Base-by-base conservation (phyloP, 2,797 vertebrate genomes). In the Pseudomugil tenellus region DNA sequence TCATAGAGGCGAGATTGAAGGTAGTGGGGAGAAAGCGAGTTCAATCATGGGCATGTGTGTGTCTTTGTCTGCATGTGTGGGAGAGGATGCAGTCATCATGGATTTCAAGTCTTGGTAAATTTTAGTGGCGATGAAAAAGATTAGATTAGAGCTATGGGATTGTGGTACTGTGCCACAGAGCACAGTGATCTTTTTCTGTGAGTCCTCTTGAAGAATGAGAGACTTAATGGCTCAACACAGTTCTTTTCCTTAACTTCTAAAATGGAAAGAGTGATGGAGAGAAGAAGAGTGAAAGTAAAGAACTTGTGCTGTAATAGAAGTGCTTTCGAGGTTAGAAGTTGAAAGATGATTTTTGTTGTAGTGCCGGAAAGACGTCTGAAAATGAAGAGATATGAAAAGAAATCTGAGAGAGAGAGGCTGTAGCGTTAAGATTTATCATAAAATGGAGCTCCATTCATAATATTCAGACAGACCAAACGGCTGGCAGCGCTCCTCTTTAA, bases 121-220 rank as follows among this genome's bases (percentile, higher is more conserved):
- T 79, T 81, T 62, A 64, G 69, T 48, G 76, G 63, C 16, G 75
- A 84, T 76, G 14, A 77, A 61, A 56, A 69, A 82, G 83, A 91
- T 89, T 85, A 85, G 81, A 84, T 79, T 46, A 74, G 63, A 80
- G 79, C 76, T 74, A 63, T 75, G 25, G 59, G 81, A 84, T 72
- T 83, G 79, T 63, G 57, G 74, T 58, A 83, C 80, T 77, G 67
- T 81, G 55, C 49, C 43, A 10, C 19, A 2, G 58, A 87, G 75
- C 74, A 80, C 68, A 64, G 70, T 4, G 34, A 69, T 77, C 25
- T 14, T 69, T 66, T 81, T 81, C 79, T 73, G 67, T 31, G 37
- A 67, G 84, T 80, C 71, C 72, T 77, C 80, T 77, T 72, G 70
- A 75, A 81, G 70, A 86, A 84, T 87, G 68, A 82, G 61, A 77